A percentile compares a stretch with the other conserved stretches of the same genome.
phyloP scores from a whole-genome alignment of 1,140 invertebrate species.

The Littorina saxatilis region DNA sequence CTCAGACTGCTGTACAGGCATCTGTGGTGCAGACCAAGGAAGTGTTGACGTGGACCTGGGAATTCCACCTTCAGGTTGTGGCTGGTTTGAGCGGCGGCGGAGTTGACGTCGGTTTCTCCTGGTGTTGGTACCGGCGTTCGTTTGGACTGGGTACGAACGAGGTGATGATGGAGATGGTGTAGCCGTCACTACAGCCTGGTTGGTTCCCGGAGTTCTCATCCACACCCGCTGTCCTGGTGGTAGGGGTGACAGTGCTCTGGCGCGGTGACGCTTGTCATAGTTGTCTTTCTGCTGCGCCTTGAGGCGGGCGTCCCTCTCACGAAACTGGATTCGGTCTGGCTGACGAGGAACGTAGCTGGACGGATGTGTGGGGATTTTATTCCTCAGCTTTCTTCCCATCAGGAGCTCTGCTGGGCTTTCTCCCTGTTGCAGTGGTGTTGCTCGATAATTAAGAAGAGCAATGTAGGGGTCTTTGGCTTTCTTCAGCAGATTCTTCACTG shows the following conservation, averaged over 20 bases:
- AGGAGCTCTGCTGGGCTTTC: slow-evolving; percentile 42
- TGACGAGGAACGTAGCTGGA: neutral
- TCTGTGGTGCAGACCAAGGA: too few species aligned
- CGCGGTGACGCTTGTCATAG: neutral
- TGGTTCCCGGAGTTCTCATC: slow-evolving; percentile 3
- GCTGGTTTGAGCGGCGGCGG: too few species aligned
- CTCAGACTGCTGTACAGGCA: neutral
- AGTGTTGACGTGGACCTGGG: neutral
- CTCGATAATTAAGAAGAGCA: slow-evolving; percentile 42
- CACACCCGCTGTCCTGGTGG: neutral
- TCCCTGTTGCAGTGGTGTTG: slow-evolving; percentile 43
- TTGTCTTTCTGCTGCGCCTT: neutral
- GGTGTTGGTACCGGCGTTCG: neutral
- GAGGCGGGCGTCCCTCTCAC: neutral
- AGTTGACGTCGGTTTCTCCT: neutral
- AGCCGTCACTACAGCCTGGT: neutral
- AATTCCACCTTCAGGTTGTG: neutral
- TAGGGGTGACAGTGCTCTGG: neutral
- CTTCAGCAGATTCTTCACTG: slow-evolving; percentile 45
- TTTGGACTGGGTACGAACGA: neutral
- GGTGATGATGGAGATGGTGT: neutral
- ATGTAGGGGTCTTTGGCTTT: slow-evolving; percentile 44
- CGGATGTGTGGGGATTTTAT: slow-evolving; percentile 25
- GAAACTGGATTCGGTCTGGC: too few species aligned
- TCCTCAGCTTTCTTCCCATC: slow-evolving; percentile 47